These are phyloP conservation scores for Embidobia sp. DNA, from an alignment of 2,888 invertebrate genomes.

Conservation along the genomic window DNA sequence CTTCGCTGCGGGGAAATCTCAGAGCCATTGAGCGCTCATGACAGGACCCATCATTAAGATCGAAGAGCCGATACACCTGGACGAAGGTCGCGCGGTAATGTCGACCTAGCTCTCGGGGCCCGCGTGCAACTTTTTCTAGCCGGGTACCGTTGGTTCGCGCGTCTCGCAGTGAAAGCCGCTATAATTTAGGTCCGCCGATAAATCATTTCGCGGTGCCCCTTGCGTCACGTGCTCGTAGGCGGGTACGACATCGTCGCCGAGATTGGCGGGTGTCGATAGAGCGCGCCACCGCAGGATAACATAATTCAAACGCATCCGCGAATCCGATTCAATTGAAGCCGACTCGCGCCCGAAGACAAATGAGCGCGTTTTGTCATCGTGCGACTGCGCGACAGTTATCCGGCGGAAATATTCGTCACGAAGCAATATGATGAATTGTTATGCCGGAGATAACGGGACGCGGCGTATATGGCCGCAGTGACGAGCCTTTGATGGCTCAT, in stretches of 20 bases:
- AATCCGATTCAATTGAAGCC: conserved; percentile 37
- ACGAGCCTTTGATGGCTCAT: conserved; percentile 41
- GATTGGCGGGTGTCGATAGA: conserved; percentile 65
- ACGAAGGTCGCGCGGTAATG: no score
- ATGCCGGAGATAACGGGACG: conserved; percentile 36
- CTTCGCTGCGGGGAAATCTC: no score
- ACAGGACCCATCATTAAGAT: no score
- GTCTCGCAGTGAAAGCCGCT: no score
- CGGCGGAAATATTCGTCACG: conserved; percentile 51
- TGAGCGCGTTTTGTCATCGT: conserved; percentile 58
- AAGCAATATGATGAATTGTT: conserved; percentile 47
- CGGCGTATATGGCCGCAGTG: conserved; percentile 20
- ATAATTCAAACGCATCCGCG: conserved; percentile 53
- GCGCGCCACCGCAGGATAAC: conserved; percentile 47
- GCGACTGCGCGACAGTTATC: conserved; percentile 48
- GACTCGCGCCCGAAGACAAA: conserved; percentile 40
- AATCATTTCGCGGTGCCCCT: conserved; percentile 57
- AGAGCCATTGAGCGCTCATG: no score
- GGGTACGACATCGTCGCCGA: conserved; percentile 47
- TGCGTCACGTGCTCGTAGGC: conserved; percentile 44
- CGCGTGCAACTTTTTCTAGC: conserved; percentile 34
- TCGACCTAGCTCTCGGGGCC: no score
- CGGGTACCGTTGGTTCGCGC: conserved; percentile 20
- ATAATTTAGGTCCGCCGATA: conserved; percentile 60
- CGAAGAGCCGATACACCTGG: no score